Base-by-base conservation (phyloP, 1,140 invertebrate genomes). In the Chlorops oryzae region DNA sequence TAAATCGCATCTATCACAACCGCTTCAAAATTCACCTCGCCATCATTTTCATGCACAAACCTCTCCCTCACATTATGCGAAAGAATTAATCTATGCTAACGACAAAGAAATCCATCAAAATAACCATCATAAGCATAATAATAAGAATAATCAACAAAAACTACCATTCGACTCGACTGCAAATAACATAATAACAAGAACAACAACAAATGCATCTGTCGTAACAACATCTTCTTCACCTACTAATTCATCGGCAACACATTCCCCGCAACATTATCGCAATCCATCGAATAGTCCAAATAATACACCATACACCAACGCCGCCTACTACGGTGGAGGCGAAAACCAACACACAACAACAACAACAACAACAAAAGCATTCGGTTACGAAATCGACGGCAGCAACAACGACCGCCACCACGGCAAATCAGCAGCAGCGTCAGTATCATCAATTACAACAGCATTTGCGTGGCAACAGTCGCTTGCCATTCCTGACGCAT, bases 201-300 rank as follows among this genome's bases (percentile, higher is more conserved):
- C 65, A 67, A 46, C 39, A 25, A 52, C 35, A 20, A 47, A 52
- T 23, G 27, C 12, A 47, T 50, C 47, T 17, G 28, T 9, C n/a
- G 23, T 25, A 51, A 46, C 32, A 51, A 39, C 41, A 51, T 41
- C 35, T 24, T 23, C 38, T 17, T 17, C 44, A 23, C 34, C 40
- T 38, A 42, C 46, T 40, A 49, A 46, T 38, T 61, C 59, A 55
- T 65, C 66, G 39, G 51, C 56, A 21, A 53, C 57, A 57, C 61
- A 65, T 47, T 68, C 65, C 53, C 58, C 65, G 18, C 47, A 59
- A 46, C 13, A 32, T 24, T 57, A 59, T 32, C 47, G 63, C 21
- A 64, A 68, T 27, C 68, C 68, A 21, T 52, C 69, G 45, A 71
- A 70, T 35, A 70, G 63, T 43, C 65, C 67, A 34, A 68, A 62